These are phyloP conservation scores for Rhynchomys soricoides DNA, from an alignment of 2,113 vertebrate genomes.

Conservation along the genomic window DNA sequence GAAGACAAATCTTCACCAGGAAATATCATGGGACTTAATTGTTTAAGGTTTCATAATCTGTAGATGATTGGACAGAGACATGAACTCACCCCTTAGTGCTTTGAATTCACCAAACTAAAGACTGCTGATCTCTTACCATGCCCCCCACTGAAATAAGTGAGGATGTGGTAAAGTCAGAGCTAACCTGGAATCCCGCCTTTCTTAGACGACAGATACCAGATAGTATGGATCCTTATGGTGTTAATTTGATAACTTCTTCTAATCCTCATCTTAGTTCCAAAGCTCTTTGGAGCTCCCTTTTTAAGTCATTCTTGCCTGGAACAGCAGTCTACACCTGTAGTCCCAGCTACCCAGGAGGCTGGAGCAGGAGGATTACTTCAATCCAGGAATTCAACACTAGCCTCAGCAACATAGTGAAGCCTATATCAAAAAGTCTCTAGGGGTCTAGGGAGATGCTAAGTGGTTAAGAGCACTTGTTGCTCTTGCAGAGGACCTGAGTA, in stretches of 20 bases:
- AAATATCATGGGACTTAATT: background rate
- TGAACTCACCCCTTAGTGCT: background rate
- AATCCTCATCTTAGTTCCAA: background rate
- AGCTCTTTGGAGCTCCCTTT: constrained; percentile 23
- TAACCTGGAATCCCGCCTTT: background rate
- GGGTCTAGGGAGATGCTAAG: background rate
- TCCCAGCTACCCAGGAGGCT: background rate
- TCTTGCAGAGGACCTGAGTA: background rate
- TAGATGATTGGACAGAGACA: background rate
- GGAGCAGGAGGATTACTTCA: background rate
- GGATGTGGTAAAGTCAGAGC: background rate
- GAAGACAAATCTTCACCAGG: background rate
- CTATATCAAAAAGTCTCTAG: background rate
- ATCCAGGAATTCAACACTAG: background rate
- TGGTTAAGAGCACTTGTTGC: background rate
- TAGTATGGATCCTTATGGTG: background rate
- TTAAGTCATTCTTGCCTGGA: background rate
- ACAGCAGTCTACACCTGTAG: background rate
- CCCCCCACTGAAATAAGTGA: background rate
- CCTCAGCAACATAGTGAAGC: background rate
- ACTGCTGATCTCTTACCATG: background rate
- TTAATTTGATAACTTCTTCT: background rate
- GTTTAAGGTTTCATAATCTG: background rate
- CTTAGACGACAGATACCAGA: background rate
- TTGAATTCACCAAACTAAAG: background rate